Evolutionary conservation across 2,888 invertebrate species (phyloP), one percentile per base, ranked within the genome.

Genomic region (Hyppa rectilinea): DNA sequence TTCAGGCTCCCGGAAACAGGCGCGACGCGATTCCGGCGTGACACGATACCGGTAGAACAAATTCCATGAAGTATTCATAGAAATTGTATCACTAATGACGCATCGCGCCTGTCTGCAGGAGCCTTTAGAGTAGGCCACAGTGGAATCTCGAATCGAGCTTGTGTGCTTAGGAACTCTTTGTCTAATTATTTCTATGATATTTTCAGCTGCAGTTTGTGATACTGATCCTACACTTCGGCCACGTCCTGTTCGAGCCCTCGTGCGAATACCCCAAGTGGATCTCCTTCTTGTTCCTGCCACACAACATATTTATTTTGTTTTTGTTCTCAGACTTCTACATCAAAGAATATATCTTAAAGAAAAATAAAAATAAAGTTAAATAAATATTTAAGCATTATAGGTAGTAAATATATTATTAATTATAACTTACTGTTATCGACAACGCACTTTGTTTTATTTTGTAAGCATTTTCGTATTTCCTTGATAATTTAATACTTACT

Each of bases 311-410:
- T 85, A 97, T 98, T 94, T 91, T 97, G 10, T 89, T 96, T 73
- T 91, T 98, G 43, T 98, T 98, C 89, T 91, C 94, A 10, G 97
- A 97, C 82, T 98, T 98, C 88, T 98, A 98, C 81, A 96, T 96
- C 80, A 97, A 97, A 85, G 91, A 96, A n/a, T 98, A 98, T 87
- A 89, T 97, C 69, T 85, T 91, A 66, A 96, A 96, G 83, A 96
- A 94, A 85, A 91, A 91, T 81, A 89, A 90, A 88, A 87, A 75
- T 80, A 91, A 91, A 81, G 71, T 74, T 86, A 89, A 86, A 55
- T 89, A 89, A 71, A 43, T 86, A 63, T 29, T 47, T 81, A 84
- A 40, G 60, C 70, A 78, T 77, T 65, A 67, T 80, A 79, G 78
- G 67, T 80, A 81, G 74, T 78, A 50, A 68, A 69, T 68, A 71